A percentile compares a stretch with the other conserved stretches of the same genome.
phyloP scores from a whole-genome alignment of 2,797 vertebrate species.

The Anniella stebbinsi region DNA sequence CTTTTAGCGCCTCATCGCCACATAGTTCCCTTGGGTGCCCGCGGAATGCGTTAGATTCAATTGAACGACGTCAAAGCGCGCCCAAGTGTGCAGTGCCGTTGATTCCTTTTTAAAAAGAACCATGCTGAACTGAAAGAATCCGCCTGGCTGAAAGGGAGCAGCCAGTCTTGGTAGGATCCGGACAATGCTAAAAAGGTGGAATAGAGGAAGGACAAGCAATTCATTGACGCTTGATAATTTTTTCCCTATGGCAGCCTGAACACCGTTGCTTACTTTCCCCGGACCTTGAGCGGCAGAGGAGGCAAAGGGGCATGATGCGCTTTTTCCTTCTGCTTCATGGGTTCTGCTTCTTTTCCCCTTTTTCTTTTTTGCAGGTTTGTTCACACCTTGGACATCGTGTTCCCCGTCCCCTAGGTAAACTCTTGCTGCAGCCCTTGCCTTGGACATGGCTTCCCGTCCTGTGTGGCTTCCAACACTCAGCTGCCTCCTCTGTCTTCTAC shows the following conservation, averaged over 20 bases:
- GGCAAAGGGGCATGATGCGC: neutral
- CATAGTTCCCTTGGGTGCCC: neutral
- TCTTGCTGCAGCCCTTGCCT: accelerated
- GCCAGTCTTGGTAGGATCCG: no score
- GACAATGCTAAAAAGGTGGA: neutral
- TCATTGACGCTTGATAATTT: no score
- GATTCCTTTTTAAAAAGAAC: neutral
- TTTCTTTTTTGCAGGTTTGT: neutral
- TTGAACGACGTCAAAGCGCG: neutral
- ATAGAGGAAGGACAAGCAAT: neutral
- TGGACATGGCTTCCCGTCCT: neutral
- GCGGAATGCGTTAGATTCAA: neutral
- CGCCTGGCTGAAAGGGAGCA: neutral
- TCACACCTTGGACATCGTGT: neutral
- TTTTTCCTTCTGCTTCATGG: neutral
- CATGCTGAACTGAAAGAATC: no score
- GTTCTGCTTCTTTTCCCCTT: neutral
- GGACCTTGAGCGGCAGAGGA: no score
- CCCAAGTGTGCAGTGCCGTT: neutral
- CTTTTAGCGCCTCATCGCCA: neutral
- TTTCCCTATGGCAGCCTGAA: no score
- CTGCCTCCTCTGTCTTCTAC: neutral
- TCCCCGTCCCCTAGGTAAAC: neutral
- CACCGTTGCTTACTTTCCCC: neutral
- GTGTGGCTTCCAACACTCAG: accelerated